phyloP scores from a whole-genome alignment of 2,888 invertebrate genomes.

The Hofmannophila pseudospretella region DNA sequence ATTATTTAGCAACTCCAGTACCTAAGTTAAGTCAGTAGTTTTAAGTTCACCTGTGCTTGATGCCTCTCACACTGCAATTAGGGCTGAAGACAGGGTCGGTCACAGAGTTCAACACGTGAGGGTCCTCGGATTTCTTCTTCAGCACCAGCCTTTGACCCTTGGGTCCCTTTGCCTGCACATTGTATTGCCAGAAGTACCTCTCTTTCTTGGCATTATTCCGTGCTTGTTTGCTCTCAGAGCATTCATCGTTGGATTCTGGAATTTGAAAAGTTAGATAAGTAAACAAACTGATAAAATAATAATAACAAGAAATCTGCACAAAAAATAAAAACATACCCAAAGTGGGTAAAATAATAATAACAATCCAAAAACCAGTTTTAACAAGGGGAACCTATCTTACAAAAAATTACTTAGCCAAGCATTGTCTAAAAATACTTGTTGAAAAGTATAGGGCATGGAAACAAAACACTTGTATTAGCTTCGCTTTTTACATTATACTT shows the following conservation, averaged over 20 bases:
- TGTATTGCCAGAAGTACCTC: constrained; percentile 98
- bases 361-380: too few relatives aligned
- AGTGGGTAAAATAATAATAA: too few relatives aligned
- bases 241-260: constrained; percentile 83
- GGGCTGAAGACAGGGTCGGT: constrained; percentile 98
- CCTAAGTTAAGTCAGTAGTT: too few relatives aligned
- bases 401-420: too few relatives aligned
- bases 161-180: constrained; percentile 98
- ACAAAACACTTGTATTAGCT: too few relatives aligned
- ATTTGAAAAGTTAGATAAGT: background rate
- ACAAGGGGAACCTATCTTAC: too few relatives aligned
- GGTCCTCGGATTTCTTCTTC: constrained; percentile 92
- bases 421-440: too few relatives aligned
- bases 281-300: background rate
- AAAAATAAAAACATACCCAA: too few relatives aligned
- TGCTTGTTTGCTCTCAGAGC: constrained; percentile 66
- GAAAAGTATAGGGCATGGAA: too few relatives aligned
- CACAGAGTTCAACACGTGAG: constrained; percentile 92
- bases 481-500: too few relatives aligned
- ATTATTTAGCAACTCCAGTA: too few relatives aligned
- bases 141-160: constrained; percentile 94
- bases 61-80: constrained; percentile 91
- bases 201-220: constrained; percentile 82
- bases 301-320: too few relatives aligned
- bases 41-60: constrained; percentile 88